phyloP scores from a whole-genome alignment of 2,888 invertebrate species.

The Luperina nickerlii region DNA sequence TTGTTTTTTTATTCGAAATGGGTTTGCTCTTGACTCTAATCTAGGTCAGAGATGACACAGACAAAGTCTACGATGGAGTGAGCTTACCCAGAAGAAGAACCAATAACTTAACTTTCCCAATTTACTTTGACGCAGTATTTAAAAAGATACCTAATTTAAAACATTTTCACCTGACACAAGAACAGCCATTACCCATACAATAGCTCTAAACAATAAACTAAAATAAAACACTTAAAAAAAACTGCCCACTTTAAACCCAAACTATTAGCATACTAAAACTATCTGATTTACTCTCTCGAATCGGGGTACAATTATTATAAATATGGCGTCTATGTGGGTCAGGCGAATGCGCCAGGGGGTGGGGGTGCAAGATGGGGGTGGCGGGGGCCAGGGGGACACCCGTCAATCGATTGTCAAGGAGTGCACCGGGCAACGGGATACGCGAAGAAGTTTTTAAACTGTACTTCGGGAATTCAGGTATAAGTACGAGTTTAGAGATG shows the following conservation, averaged over 20 bases:
- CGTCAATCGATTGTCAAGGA: constrained; percentile 91
- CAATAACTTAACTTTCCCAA: too few relatives aligned
- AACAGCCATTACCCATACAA: not conserved
- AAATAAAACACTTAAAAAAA: constrained; percentile 1
- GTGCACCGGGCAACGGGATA: constrained; percentile 76
- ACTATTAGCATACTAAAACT: constrained; percentile 66
- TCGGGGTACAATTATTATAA: constrained; percentile 89
- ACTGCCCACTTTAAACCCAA: constrained; percentile 21
- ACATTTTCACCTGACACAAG: not conserved
- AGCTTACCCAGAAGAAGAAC: too few relatives aligned
- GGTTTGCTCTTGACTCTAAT: too few relatives aligned
- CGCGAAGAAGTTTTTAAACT: constrained; percentile 75
- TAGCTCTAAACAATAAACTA: not conserved
- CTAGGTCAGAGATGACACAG: too few relatives aligned
- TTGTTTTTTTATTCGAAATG: too few relatives aligned
- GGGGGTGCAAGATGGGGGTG: constrained; percentile 67
- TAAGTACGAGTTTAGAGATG: constrained; percentile 47
- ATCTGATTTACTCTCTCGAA: constrained; percentile 67
- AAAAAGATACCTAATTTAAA: not conserved
- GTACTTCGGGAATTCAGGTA: constrained; percentile 67
- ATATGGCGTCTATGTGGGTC: constrained; percentile 89
- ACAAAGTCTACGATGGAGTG: too few relatives aligned
- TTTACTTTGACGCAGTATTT: not conserved
- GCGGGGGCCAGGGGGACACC: constrained; percentile 79
- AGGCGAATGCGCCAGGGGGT: constrained; percentile 75